Evolutionary conservation across 2,797 vertebrate species (phyloP).

Genomic region (Sebastes minor): DNA sequence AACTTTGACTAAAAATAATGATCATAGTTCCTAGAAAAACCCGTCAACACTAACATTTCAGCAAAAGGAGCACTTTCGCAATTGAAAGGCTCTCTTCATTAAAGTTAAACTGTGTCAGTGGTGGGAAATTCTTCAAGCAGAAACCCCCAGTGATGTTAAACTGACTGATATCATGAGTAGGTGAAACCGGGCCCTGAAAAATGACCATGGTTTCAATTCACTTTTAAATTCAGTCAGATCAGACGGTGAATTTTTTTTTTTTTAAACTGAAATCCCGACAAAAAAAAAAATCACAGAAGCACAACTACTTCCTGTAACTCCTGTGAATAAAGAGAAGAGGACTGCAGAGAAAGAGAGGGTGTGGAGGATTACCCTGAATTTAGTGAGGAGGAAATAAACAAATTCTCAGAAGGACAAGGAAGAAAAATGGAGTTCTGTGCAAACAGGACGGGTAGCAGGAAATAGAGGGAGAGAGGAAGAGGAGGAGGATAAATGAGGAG

Average conservation of each 20-base stretch:
- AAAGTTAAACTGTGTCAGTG: background rate
- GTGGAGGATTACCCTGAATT: background rate
- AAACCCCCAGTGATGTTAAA: background rate
- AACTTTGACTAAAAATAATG: background rate
- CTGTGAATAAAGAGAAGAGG: background rate
- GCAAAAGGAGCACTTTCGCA: background rate
- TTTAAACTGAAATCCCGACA: background rate
- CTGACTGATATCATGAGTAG: background rate
- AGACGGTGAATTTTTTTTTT: background rate
- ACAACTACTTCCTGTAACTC: background rate
- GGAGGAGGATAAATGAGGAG: background rate
- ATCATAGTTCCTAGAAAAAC: background rate
- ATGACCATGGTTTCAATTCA: constrained; percentile 11
- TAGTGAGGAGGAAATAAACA: background rate
- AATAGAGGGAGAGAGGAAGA: background rate
- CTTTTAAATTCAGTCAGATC: background rate
- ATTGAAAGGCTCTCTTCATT: background rate
- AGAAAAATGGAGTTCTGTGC: background rate
- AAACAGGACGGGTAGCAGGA: background rate
- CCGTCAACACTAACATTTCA: background rate
- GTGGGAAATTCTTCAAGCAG: background rate
- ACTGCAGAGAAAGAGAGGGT: background rate
- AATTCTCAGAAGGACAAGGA: background rate
- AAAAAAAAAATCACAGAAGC: background rate
- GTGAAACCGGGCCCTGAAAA: background rate